These are phyloP conservation scores for Meiosimyza decipiens DNA, from an alignment of 2,888 invertebrate genomes.

Conservation along the genomic window DNA sequence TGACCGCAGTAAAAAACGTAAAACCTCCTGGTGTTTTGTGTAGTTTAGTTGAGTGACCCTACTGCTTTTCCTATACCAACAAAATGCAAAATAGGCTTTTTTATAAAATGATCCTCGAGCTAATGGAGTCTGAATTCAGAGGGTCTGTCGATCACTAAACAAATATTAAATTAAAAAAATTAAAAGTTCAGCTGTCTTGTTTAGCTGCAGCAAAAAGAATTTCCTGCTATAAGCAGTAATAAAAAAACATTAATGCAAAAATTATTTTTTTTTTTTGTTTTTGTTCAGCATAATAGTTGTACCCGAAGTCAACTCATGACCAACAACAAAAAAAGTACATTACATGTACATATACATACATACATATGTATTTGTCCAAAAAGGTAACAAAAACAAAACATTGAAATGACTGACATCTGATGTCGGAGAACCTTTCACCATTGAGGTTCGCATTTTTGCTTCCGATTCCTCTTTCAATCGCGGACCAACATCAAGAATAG, in stretches of 20 bases:
- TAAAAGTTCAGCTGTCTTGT: conserved; percentile 9
- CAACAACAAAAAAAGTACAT: conserved; percentile 16
- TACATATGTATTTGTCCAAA: conserved; percentile 18
- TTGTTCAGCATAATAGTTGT: too few species aligned
- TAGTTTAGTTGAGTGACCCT: too few species aligned
- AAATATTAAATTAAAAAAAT: neutral
- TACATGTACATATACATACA: neutral
- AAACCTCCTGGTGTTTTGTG: too few species aligned
- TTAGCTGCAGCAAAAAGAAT: neutral
- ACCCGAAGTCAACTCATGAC: conserved; percentile 15
- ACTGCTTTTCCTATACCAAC: too few species aligned
- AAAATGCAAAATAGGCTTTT: too few species aligned
- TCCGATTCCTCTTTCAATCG: neutral
- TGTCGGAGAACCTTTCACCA: conserved; percentile 1
- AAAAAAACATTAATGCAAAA: neutral
- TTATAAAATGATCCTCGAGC: too few species aligned
- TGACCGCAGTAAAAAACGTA: too few species aligned
- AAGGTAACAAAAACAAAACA: conserved; percentile 31
- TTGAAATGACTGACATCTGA: conserved; percentile 42
- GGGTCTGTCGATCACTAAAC: neutral
- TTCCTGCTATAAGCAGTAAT: neutral
- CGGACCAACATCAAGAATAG: neutral
- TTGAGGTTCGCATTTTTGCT: conserved; percentile 3
- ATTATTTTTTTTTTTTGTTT: too few species aligned
- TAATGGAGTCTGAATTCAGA: neutral